Base-by-base conservation (phyloP, 2,113 vertebrate genomes). In the Petrocephalus zakoni region DNA sequence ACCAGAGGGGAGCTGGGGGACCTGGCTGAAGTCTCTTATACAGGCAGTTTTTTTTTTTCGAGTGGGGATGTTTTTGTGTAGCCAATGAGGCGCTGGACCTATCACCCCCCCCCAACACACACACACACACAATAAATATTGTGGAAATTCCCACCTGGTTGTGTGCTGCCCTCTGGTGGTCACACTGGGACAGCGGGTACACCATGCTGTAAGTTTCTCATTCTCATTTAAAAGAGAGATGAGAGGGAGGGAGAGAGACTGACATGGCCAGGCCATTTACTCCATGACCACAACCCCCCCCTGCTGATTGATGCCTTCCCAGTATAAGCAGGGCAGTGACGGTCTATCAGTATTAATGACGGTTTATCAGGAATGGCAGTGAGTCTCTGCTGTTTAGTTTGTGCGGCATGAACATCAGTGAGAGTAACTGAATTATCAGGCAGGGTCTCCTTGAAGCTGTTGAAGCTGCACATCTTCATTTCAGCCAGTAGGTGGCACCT, bases 111-210 rank as follows among this genome's bases (percentile, higher is more conserved):
- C 25, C 11, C n/a, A 64, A 9, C n/a, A 15, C 29, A 29, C 29
- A 75, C 25, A 72, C 29, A n/a, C 58, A 61, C 2, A 61, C 22
- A 61, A 2, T 9, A 64, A 10, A 64, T 22, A 68, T n/a, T 29
- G 22, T 25, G 61, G 61, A 68, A 68, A 29, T 68, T 78, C 37
- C 72, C 72, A 37, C 29, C 13, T 49, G 87, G 89, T 88, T 89
- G 90, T 93, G 37, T 93, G 89, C 91, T 94, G 92, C 91, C 94
- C 92, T 93, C 95, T 94, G 90, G 90, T 90, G 93, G 93, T 75
- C 72, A 42, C 34, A 42, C 72, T 42, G 1, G 47, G 2, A 51
- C 78, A 58, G 53, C 85, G 13, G 42, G 7, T 22, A n/a, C 68
- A 4, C 29, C 11, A 42, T 53, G 58, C 25, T 64, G 90, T 94